These are phyloP conservation scores for Halcyon badia DNA, from an alignment of 2,797 vertebrate species.

Conservation along the genomic window DNA sequence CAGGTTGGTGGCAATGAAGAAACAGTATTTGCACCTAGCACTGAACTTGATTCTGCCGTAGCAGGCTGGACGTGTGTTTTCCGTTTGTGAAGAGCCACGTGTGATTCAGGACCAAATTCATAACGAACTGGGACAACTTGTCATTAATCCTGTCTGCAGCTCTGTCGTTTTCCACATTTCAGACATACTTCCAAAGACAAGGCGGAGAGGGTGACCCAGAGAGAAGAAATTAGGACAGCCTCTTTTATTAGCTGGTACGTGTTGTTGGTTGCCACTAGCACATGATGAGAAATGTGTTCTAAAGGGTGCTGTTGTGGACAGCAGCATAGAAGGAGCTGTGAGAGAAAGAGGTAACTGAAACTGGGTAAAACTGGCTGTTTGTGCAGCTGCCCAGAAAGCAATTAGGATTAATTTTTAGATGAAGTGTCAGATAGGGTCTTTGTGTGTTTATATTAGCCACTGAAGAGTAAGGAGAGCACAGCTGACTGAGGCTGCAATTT, in stretches of 20 bases:
- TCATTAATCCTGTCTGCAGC: background rate
- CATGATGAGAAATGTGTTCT: background rate
- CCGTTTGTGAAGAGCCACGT: fast-evolving
- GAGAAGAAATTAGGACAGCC: background rate
- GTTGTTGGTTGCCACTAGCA: background rate
- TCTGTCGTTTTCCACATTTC: background rate
- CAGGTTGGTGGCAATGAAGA: background rate
- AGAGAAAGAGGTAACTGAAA: background rate
- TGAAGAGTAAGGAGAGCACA: conserved; percentile 23
- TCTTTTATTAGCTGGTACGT: background rate
- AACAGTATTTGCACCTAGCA: background rate
- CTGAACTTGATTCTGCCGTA: background rate
- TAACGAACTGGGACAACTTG: background rate
- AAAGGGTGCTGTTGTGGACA: conserved; percentile 4
- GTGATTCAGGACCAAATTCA: background rate
- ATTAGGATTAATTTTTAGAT: conserved; percentile 59
- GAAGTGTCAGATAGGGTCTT: background rate
- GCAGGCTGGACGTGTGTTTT: background rate
- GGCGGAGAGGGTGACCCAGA: background rate
- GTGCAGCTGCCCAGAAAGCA: conserved; percentile 47
- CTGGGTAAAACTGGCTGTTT: conserved; percentile 29
- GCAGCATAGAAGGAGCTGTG: background rate
- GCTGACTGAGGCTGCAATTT: background rate
- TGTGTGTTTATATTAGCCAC: conserved; percentile 29
- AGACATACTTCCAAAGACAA: background rate